Conservation (phyloP, 1,140 invertebrate species). For the Penaeus vannamei region DNA sequence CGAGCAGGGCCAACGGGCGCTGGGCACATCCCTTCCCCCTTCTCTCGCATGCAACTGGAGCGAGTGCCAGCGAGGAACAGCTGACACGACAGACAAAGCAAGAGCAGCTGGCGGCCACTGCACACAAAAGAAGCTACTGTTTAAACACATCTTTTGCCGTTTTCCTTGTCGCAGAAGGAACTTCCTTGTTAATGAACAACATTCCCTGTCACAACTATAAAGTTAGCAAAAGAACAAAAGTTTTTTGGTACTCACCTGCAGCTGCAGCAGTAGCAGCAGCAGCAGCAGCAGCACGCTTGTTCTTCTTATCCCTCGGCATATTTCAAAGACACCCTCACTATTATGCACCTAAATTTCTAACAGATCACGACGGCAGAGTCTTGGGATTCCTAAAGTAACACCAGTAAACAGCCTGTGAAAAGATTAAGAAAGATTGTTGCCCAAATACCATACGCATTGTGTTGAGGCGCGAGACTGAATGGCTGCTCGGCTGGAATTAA, state of each 20-base stretch:
- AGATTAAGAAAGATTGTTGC: constrained; percentile 34
- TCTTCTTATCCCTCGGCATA: constrained; percentile 51
- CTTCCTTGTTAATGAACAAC: too few relatives aligned
- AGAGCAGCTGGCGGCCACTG: too few relatives aligned
- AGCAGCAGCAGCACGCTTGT: constrained; percentile 10
- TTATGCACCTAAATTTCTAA: neutral
- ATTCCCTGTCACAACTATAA: neutral
- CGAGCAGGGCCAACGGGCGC: too few relatives aligned
- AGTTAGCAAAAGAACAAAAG: neutral
- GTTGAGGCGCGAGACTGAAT: constrained; percentile 39
- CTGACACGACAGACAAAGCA: too few relatives aligned
- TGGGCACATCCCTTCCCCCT: too few relatives aligned
- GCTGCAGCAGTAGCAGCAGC: constrained; percentile 1
- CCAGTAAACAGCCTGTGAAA: constrained; percentile 28
- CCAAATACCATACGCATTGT: constrained; percentile 55
- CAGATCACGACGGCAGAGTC: constrained; percentile 53
- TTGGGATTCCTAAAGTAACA: constrained; percentile 55
- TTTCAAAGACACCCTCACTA: neutral
- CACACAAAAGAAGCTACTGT: too few relatives aligned
- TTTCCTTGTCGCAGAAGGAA: too few relatives aligned
- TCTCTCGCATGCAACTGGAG: too few relatives aligned
- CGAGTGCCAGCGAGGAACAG: too few relatives aligned
- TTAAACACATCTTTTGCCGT: too few relatives aligned
- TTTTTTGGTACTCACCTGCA: neutral
- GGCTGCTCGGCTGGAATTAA: constrained; percentile 11